Percentiles rank a stretch among this genome's conserved stretches.
phyloP scores from a whole-genome alignment of 2,113 vertebrate genomes.

The pig (Sus scrofa) region T2T-Sscrofa CM000820.6:13589001-13589500 shows the following conservation, averaged over 20 bases:
- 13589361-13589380: neutral
- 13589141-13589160: neutral
- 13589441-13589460: neutral
- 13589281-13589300: neutral
- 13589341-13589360: neutral
- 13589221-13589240: too few species aligned
- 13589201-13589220: neutral
- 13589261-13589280: neutral
- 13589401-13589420: fast-evolving
- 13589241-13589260: neutral
- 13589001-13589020: too few species aligned
- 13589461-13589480: neutral
- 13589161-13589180: neutral
- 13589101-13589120: neutral
- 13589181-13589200: neutral
- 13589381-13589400: neutral
- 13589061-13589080: neutral
- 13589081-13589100: neutral
- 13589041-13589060: neutral
- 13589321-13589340: too few species aligned
- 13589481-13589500: neutral
- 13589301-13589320: neutral
- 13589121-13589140: neutral
- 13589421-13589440: neutral
- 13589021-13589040: fast-evolving